These are phyloP conservation scores for Trematomus loennbergii DNA, from an alignment of 2,113 vertebrate species.

Conservation along the genomic window DNA sequence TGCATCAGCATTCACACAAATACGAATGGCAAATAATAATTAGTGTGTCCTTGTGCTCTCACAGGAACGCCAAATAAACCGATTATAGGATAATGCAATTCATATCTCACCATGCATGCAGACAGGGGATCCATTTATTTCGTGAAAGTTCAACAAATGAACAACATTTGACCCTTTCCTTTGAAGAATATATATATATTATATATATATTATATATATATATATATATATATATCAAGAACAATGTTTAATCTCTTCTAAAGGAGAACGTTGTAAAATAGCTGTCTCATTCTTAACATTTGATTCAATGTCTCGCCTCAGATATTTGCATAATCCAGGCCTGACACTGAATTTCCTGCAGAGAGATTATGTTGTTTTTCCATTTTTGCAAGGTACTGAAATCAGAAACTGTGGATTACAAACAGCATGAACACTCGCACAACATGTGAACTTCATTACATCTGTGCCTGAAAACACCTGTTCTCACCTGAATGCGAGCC, in stretches of 20 bases:
- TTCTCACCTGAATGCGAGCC: background rate
- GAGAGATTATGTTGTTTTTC: background rate
- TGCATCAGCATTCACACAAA: no score
- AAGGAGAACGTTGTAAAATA: background rate
- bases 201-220: no score
- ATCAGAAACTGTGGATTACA: background rate
- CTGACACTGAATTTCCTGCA: background rate
- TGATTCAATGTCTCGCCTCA: background rate
- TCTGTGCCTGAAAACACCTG: conserved; percentile 26
- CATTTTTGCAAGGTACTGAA: background rate
- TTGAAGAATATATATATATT: no score
- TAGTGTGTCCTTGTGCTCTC: no score
- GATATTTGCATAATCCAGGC: background rate
- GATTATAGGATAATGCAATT: background rate
- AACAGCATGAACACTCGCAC: conserved; percentile 8
- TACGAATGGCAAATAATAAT: no score
- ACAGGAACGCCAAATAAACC: background rate
- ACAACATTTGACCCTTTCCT: no score
- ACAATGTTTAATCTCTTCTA: background rate
- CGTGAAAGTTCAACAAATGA: no score
- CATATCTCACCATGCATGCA: background rate
- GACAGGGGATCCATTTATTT: background rate
- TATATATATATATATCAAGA: no score
- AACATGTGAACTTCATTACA: conserved; percentile 27
- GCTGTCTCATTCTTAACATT: background rate